Conservation (phyloP, 2,113 vertebrate species). For the Osmerus eperlanus region DNA sequence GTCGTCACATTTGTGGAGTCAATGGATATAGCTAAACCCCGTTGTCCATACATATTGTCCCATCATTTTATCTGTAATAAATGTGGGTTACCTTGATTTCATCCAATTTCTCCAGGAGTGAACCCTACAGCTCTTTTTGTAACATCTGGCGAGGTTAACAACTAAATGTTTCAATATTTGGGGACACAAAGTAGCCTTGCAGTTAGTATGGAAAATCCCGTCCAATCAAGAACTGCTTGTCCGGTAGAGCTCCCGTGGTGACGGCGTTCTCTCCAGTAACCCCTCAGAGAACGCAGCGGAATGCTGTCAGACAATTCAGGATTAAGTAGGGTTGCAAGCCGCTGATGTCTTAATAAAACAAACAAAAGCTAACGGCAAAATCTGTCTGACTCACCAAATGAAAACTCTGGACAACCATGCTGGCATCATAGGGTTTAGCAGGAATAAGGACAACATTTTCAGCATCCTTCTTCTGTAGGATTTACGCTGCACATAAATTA, state of each 20-base stretch:
- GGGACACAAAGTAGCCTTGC: too few relatives aligned
- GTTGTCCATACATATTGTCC: conserved; percentile 29
- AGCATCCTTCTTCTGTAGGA: too few relatives aligned
- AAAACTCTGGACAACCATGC: conserved; percentile 13
- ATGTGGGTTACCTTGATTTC: neutral
- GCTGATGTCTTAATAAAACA: conserved; percentile 47
- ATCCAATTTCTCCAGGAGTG: neutral
- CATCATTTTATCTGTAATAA: conserved; percentile 26
- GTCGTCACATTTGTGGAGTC: conserved; percentile 13
- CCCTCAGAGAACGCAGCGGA: conserved; percentile 22
- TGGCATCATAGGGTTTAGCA: too few relatives aligned
- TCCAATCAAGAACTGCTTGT: neutral
- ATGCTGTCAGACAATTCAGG: conserved; percentile 31
- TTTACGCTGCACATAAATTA: too few relatives aligned
- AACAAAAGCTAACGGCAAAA: conserved; percentile 35
- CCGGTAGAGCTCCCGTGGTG: neutral
- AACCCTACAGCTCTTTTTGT: conserved; percentile 8
- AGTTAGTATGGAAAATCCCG: neutral
- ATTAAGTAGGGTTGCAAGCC: conserved; percentile 36
- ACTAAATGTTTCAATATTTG: too few relatives aligned
- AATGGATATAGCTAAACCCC: conserved; percentile 22
- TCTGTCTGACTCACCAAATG: conserved; percentile 2
- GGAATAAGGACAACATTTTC: too few relatives aligned
- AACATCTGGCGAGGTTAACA: conserved; percentile 39
- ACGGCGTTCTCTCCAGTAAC: neutral